Evolutionary conservation across 2,888 invertebrate species (phyloP).

Genomic region (Torymus aiolomorphi): DNA sequence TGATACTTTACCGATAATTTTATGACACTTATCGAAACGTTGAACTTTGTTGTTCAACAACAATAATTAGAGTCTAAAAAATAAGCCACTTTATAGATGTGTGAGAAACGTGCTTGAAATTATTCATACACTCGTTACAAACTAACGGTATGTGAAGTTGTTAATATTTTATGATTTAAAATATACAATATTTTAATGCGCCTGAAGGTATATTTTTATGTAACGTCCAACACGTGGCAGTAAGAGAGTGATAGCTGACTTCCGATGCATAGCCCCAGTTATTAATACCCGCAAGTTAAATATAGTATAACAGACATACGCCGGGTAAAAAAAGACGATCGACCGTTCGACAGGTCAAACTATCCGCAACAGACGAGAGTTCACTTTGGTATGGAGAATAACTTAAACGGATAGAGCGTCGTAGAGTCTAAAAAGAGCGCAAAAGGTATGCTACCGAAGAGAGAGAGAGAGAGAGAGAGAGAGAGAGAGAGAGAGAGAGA

Average conservation of each 20-base stretch:
- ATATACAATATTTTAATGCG: no score
- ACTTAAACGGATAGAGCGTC: slow-evolving; percentile 67
- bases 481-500: slow-evolving; percentile 17
- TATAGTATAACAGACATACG: slow-evolving; percentile 38
- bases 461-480: slow-evolving; percentile 12
- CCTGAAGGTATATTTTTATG: no score
- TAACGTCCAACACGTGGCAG: neutral
- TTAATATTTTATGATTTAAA: no score
- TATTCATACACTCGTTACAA: no score
- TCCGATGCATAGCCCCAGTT: slow-evolving; percentile 16
- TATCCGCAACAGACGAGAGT: neutral
- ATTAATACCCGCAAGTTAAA: slow-evolving; percentile 40
- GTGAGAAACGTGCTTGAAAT: no score
- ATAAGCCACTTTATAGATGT: no score
- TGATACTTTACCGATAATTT: no score
- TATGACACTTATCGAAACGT: no score
- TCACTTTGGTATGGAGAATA: slow-evolving; percentile 31
- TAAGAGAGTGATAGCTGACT: slow-evolving; percentile 13
- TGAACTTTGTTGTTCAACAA: no score
- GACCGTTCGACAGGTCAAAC: slow-evolving; percentile 38
- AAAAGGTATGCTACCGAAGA: neutral
- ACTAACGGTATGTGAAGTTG: no score
- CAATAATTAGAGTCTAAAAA: no score
- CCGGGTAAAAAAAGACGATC: slow-evolving; percentile 45
- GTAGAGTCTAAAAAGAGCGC: slow-evolving; percentile 22